Evolutionary conservation across 1,140 invertebrate genomes (phyloP), one percentile per base, ranked within the genome.

Genomic region (Drosophila neocordata): DNA sequence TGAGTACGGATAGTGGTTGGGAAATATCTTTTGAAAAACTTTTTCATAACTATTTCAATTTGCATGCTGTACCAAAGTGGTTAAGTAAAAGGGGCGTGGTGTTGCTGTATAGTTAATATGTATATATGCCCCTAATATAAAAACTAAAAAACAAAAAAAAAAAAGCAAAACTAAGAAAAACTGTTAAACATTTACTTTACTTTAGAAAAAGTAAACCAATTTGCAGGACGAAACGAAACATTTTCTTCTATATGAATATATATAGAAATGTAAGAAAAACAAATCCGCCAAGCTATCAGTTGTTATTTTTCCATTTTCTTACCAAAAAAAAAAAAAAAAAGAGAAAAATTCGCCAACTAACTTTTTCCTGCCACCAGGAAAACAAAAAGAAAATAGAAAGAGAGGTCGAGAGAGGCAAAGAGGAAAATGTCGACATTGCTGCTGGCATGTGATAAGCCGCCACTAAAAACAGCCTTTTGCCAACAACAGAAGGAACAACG

Each of bases 11-110:
- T 31, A 31, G 27, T 31, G 27, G 27, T 31, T 31, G 15, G 15
- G 18, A 18, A 48, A 48, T 48, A 18, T 48, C 41, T 48, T 48
- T 48, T 48, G 41, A 48, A 20, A 48, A 48, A 48, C 41, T 48
- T 48, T 48, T 2, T 9, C 41, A 48, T 48, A 48, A 48, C 41
- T 48, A 48, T 48, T 48, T 48, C 41, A 48, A 48, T 48, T 48
- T 48, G 15, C 41, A 20, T 48, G 41, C 7, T 20, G 15, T 20
- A 20, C 18, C 41, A 8, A 20, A 8, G 41, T 31, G 27, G 27
- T 31, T 31, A 7, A 7, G 13, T 8, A 44, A 8, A 18, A n/a
- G n/a, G n/a, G 12, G 12, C 12, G 37, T 2, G 34, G 27, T 31
- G 7, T 31, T 31, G 27, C 27, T 7, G 1, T 12, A 35, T 12